Conservation (phyloP, 2,888 invertebrate genomes). For the Zootermopsis nevadensis region DNA sequence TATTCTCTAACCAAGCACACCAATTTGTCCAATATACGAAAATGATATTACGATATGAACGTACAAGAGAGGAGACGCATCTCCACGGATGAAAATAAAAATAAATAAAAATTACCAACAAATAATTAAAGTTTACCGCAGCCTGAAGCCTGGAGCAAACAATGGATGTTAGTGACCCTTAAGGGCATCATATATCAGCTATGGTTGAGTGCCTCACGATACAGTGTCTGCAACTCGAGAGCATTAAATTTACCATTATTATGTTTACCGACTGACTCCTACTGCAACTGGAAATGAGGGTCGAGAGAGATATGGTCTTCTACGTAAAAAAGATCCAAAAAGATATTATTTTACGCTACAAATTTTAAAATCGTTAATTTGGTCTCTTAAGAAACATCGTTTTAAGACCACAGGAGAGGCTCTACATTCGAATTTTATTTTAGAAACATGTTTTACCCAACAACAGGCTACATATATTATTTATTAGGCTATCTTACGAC, state of each 20-base stretch:
- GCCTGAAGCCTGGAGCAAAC: neutral
- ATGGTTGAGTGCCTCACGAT: constrained; percentile 19
- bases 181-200: constrained; percentile 20
- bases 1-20: no score
- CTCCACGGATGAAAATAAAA: neutral
- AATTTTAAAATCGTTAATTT: no score
- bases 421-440: no score
- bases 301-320: constrained; percentile 35
- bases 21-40: no score
- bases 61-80: neutral
- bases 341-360: no score
- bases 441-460: no score
- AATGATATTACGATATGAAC: no score
- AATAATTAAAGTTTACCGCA: constrained; percentile 21
- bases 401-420: no score
- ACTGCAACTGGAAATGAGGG: constrained; percentile 45
- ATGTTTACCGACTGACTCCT: constrained; percentile 52
- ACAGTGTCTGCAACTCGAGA: constrained; percentile 36
- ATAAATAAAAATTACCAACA: neutral
- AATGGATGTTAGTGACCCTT: neutral
- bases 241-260: constrained; percentile 54
- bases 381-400: no score
- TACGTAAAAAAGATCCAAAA: constrained; percentile 19
- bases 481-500: no score
- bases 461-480: no score